A percentile compares a stretch with the other conserved stretches of the same genome.
These are phyloP conservation scores for Erebia epiphron DNA, from an alignment of 2,888 invertebrate species.

Conservation along the genomic window DNA sequence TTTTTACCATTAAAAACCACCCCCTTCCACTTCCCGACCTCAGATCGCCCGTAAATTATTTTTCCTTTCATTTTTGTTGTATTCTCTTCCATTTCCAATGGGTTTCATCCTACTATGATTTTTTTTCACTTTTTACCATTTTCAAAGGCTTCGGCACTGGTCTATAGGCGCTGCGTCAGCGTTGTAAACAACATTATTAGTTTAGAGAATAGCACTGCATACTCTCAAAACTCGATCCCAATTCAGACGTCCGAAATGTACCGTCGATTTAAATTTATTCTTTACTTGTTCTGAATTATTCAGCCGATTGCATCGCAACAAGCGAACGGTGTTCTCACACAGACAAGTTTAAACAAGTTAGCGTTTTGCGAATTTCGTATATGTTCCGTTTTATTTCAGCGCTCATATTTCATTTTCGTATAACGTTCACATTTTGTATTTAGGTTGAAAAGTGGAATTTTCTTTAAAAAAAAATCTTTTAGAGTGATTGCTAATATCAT, in stretches of 20 bases:
- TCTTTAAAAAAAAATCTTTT: too few species aligned
- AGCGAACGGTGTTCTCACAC: slow-evolving; percentile 9
- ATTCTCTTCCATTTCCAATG: too few species aligned
- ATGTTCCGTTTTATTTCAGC: not conserved
- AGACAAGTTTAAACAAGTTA: slow-evolving; percentile 19
- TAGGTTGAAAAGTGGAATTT: not conserved
- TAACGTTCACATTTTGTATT: not conserved
- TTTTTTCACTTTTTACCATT: too few species aligned
- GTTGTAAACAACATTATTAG: not conserved
- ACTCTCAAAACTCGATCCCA: slow-evolving; percentile 16
- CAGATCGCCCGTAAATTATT: too few species aligned
- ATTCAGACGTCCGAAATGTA: slow-evolving; percentile 27
- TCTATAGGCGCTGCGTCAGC: slow-evolving; percentile 4
- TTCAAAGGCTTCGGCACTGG: too few species aligned
- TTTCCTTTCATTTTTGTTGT: too few species aligned
- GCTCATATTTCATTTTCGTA: slow-evolving; percentile 8
- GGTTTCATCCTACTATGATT: too few species aligned
- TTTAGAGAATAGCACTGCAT: not conserved
- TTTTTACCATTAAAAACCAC: too few species aligned
- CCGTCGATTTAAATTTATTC: slow-evolving; percentile 18
- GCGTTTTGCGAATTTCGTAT: slow-evolving; percentile 11
- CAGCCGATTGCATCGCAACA: slow-evolving; percentile 20
- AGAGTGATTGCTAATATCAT: too few species aligned
- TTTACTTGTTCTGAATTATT: slow-evolving; percentile 18
- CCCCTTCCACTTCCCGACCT: too few species aligned